Percentiles rank a stretch among this genome's conserved stretches.
These are phyloP conservation scores for Trogon melanurus DNA, from an alignment of 2,113 vertebrate species.

Conservation along the genomic window DNA sequence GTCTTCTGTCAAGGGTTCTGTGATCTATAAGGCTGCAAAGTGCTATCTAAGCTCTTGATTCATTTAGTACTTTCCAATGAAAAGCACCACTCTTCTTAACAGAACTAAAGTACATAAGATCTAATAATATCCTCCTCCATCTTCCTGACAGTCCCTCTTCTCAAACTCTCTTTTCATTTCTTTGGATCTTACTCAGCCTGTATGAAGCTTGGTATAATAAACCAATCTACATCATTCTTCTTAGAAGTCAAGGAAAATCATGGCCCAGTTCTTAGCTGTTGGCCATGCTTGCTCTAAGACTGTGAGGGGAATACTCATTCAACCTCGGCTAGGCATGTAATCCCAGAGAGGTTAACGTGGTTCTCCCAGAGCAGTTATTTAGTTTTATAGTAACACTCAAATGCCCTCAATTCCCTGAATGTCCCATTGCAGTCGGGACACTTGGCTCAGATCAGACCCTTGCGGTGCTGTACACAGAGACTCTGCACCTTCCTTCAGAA, in stretches of 20 bases:
- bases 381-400: background rate
- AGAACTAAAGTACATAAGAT: background rate
- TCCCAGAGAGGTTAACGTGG: background rate
- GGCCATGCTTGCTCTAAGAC: background rate
- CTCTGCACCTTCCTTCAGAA: background rate
- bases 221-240: background rate
- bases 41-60: background rate
- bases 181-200: background rate
- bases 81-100: background rate
- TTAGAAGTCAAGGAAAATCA: background rate
- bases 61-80: background rate
- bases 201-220: background rate
- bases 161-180: background rate
- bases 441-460: background rate
- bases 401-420: background rate
- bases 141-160: background rate
- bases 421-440: accelerated
- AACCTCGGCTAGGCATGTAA: accelerated
- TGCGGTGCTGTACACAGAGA: background rate
- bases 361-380: background rate
- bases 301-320: background rate
- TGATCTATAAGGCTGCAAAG: background rate
- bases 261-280: background rate
- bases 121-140: background rate
- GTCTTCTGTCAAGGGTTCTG: background rate